Conservation (phyloP, 2,113 vertebrate species). For the Poecile atricapillus region DNA sequence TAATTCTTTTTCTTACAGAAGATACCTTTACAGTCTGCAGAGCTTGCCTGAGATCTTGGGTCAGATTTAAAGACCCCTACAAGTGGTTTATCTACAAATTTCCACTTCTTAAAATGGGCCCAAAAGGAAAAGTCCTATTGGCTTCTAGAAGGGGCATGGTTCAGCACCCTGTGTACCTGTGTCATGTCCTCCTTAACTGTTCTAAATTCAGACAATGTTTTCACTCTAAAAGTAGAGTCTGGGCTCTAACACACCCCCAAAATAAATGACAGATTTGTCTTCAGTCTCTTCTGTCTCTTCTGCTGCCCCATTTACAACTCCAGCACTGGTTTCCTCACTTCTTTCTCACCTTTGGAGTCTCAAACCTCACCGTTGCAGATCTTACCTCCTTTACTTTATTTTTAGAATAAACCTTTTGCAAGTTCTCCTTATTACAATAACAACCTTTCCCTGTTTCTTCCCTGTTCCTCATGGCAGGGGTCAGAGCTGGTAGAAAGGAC, state of each 20-base stretch:
- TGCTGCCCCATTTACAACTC: slow-evolving; percentile 41
- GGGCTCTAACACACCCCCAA: not conserved
- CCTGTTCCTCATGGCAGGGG: not conserved
- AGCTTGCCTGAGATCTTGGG: not conserved
- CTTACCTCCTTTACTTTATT: not conserved
- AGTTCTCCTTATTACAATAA: not conserved
- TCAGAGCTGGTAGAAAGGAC: not conserved
- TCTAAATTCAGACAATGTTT: slow-evolving; percentile 11
- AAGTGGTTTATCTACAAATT: not conserved
- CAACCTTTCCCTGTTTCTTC: not conserved
- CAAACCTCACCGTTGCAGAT: not conserved
- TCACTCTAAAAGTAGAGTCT: slow-evolving; percentile 29
- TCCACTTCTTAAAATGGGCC: not conserved
- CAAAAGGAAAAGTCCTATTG: not conserved
- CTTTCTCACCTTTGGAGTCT: slow-evolving; percentile 1
- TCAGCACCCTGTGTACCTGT: not conserved
- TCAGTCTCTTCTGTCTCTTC: slow-evolving; percentile 3
- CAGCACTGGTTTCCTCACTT: not conserved
- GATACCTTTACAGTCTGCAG: not conserved
- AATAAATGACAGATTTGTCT: slow-evolving; percentile 48
- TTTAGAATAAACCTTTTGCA: not conserved
- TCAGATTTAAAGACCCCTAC: not conserved
- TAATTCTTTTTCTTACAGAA: not conserved
- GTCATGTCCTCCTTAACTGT: slow-evolving; percentile 16
- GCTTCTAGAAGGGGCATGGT: not conserved